Base-by-base conservation (phyloP, 2,888 invertebrate species). In the Epinotia ramella region DNA sequence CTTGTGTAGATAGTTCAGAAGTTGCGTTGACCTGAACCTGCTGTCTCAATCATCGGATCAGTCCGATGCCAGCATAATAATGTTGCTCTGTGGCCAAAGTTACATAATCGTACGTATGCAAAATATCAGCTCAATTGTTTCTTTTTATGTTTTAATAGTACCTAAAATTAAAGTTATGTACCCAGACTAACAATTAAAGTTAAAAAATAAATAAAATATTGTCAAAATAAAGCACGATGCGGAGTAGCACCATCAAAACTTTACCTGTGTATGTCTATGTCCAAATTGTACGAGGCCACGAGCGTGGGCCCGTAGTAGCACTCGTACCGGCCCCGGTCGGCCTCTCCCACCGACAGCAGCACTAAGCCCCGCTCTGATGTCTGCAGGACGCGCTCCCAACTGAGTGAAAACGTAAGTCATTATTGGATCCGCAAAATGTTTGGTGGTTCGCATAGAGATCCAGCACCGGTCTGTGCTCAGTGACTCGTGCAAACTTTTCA, bases 311-410 rank as follows among this genome's bases (percentile, higher is more conserved):
- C 95, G 81, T 95, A 94, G 83, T 93, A 95, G 85, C 95, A 95
- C 84, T 95, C 95, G 85, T 95, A 96, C 57, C 95, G 93, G 11
- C 96, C 96, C 44, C 95, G 93, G 84, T 96, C 96, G 49, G 94
- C 89, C 83, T 96, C 96, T 71, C 94, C 94, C 77, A 96, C 95
- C 4, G 95, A 94, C 80, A 96, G 88, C 77, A 96, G 89, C 73
- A 96, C 96, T 81, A 96, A 84, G 18, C 96, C 96, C 63, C 95
- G 91, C 81, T 96, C 96, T 9, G 95, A 94, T 0, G 96, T 96
- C 82, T 95, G 94, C 78, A 96, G 89, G 79, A 95, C 95, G 81
- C 95, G 94, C 79, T 96, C 95, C 88, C 95, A 95, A 83, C 95
- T 95, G 81, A 16, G 33, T 16, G 3, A 59, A 73, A 16, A 33